These are phyloP conservation scores for Diadema setosum DNA, from an alignment of 35 echinoderm and acorn worm species.

Conservation along the genomic window DNA sequence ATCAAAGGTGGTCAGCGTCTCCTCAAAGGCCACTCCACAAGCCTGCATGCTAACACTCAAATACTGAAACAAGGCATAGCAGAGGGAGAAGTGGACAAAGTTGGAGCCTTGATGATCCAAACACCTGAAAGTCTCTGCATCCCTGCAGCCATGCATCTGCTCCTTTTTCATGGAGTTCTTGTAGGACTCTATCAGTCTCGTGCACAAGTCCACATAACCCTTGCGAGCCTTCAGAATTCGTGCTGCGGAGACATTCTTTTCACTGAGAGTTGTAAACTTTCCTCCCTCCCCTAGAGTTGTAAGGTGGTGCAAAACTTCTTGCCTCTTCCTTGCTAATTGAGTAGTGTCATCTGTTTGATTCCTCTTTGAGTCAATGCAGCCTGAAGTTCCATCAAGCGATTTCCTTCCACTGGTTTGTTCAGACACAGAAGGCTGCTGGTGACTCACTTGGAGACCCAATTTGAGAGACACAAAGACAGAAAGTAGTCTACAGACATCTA, in stretches of 20 bases:
- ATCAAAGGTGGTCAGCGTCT: constrained; percentile 28
- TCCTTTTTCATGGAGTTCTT: background rate
- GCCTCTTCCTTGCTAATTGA: background rate
- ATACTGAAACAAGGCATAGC: constrained; percentile 94
- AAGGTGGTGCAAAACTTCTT: constrained; percentile 49
- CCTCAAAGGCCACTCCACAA: constrained; percentile 66
- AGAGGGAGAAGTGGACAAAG: constrained; percentile 58
- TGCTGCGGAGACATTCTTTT: constrained; percentile 19
- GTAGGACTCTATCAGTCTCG: constrained; percentile 3
- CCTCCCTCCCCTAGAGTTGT: constrained; percentile 63
- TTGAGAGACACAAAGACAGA: constrained; percentile 49
- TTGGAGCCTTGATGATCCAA: constrained; percentile 34
- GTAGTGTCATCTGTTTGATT: too few species aligned
- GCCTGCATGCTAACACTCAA: constrained; percentile 82
- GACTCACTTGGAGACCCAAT: background rate
- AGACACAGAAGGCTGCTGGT: too few species aligned
- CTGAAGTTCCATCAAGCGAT: too few species aligned
- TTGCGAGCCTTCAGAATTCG: constrained; percentile 82
- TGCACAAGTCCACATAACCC: constrained; percentile 52
- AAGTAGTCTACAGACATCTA: constrained; percentile 23
- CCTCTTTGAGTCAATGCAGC: too few species aligned
- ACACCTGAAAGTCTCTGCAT: background rate
- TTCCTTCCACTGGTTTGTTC: too few species aligned
- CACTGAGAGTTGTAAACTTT: constrained; percentile 32
- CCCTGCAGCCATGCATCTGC: background rate